phyloP scores from a whole-genome alignment of 1,140 invertebrate species.

The Drosophila tristis region DNA sequence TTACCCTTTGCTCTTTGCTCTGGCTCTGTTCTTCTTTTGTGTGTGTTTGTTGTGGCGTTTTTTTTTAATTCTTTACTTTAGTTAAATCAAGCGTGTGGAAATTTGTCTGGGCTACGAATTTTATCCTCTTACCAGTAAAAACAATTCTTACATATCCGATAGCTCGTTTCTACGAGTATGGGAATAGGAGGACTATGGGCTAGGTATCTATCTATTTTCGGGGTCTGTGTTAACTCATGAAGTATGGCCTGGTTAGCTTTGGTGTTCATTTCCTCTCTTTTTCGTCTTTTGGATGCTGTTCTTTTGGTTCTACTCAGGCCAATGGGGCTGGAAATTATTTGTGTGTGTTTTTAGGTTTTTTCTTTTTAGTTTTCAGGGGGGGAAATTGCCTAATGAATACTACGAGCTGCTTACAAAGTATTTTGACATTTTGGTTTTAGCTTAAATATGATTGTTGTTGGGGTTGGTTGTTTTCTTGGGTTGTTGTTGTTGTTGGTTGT shows the following conservation, averaged over 20 bases:
- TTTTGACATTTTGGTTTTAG: constrained; percentile 52
- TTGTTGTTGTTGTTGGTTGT: constrained; percentile 36
- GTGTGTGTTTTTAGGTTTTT: background rate
- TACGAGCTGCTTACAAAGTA: constrained; percentile 55
- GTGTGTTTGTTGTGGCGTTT: background rate
- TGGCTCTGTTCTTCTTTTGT: background rate
- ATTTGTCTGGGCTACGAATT: background rate
- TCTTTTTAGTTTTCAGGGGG: background rate
- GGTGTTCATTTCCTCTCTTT: background rate
- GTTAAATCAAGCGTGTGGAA: constrained; percentile 49
- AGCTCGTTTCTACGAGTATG: too few relatives aligned
- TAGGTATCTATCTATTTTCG: too few relatives aligned
- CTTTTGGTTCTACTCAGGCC: constrained; percentile 1
- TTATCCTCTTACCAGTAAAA: constrained; percentile 3
- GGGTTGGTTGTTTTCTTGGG: constrained; percentile 31
- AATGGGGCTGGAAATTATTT: background rate
- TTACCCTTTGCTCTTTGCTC: background rate
- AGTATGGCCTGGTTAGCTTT: too few relatives aligned
- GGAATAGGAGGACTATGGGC: too few relatives aligned
- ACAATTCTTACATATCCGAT: too few relatives aligned
- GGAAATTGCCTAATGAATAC: constrained; percentile 42
- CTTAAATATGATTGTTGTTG: constrained; percentile 62
- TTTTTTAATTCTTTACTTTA: constrained; percentile 21
- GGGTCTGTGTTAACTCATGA: too few relatives aligned
- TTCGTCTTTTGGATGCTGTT: background rate